Conservation (phyloP, 30 jellyfish, hydroid and myxozoan species). For the Pseudorhiza aurosa region DNA sequence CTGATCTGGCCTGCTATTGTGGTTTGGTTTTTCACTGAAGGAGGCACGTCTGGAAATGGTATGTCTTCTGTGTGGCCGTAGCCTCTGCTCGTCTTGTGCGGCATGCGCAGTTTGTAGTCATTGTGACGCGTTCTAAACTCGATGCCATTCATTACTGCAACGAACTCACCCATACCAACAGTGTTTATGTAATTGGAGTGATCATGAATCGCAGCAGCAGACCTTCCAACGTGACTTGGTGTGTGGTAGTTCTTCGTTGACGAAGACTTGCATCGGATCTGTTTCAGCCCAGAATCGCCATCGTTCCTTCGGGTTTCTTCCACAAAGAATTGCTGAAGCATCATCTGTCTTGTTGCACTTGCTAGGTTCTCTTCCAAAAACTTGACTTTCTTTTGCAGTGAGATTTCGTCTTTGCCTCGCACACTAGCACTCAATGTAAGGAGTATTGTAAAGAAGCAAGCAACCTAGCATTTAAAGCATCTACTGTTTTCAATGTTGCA, state of each 20-base stretch:
- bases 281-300: slow-evolving; percentile 72
- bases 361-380: slow-evolving; percentile 17
- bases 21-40: slow-evolving; percentile 33
- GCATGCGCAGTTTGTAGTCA: slow-evolving; percentile 67
- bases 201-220: slow-evolving; percentile 73
- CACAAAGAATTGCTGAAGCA: slow-evolving; percentile 84
- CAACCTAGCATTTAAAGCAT: background rate
- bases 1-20: slow-evolving; percentile 64
- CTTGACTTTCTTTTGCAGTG: slow-evolving; percentile 1
- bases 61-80: slow-evolving; percentile 65
- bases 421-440: background rate
- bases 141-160: slow-evolving; percentile 75
- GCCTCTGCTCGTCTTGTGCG: slow-evolving; percentile 54
- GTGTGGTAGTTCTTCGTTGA: slow-evolving; percentile 49
- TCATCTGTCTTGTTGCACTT: slow-evolving; percentile 65
- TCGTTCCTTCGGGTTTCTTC: slow-evolving; percentile 78
- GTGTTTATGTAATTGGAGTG: slow-evolving; percentile 63
- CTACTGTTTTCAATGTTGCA: too few species aligned
- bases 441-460: background rate
- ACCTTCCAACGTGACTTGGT: slow-evolving; percentile 53
- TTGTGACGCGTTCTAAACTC: slow-evolving; percentile 88
- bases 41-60: slow-evolving; percentile 89
- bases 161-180: slow-evolving; percentile 86
- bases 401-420: background rate
- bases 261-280: slow-evolving; percentile 8